Evolutionary conservation across 2,113 vertebrate genomes (phyloP), one percentile per base, ranked within the genome.

Genomic region (Accipiter virgatus): DNA sequence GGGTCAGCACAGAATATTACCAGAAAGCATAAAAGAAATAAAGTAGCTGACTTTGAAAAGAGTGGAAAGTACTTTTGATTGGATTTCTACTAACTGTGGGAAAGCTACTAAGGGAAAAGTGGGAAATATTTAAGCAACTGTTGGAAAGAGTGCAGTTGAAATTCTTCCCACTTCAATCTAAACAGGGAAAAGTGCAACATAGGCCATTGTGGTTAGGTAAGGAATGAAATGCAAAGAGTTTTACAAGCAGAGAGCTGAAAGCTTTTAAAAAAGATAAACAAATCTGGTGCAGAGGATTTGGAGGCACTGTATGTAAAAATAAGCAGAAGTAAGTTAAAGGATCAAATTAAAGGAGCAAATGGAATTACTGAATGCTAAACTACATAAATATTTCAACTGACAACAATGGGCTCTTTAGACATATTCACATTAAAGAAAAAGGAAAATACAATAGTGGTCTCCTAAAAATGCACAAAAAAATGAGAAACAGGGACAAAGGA

Each of bases 191-290:
- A 95, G 94, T 93, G 95, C 96, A 97, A 97, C 91, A 97, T 19
- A 93, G 97, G 88, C 89, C 87, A 95, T 92, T 96, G 96, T 94
- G 96, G 95, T 97, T 94, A 97, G 92, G 96, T 96, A 93, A 95
- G 95, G 93, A 98, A 97, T 97, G 91, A 94, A 91, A 97, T 88
- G 95, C 96, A 94, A 97, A 97, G 97, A 56, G 93, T 97, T 97
- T 98, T 96, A 98, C 88, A 97, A 95, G 93, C 88, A 97, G 80
- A 96, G 97, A 96, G 93, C 88, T 95, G 95, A 97, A 97, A 97
- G 86, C 93, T 97, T 96, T 94, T 95, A 43, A 96, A 95, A 96
- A 96, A 95, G 92, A 94, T 94, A 97, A 95, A 97, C 93, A 97
- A 95, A 97, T 86, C 87, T 87, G 89, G 82, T 80, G 73, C 65